Evolutionary conservation across 2,113 vertebrate species (phyloP).

Genomic region (Psammodynastes pulverulentus): DNA sequence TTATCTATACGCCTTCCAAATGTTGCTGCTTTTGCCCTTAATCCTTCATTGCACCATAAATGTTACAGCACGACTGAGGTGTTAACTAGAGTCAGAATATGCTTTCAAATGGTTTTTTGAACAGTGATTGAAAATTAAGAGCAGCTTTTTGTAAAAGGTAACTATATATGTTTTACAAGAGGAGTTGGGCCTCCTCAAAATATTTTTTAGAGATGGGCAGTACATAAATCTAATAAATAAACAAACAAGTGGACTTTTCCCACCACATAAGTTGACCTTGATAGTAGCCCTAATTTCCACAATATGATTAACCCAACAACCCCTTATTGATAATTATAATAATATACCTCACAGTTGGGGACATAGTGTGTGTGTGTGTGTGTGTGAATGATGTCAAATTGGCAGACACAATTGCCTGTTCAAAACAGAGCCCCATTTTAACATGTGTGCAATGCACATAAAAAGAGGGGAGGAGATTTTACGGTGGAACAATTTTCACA

Average conservation of each 20-base stretch:
- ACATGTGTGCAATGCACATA: neutral
- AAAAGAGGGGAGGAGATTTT: neutral
- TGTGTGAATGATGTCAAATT: neutral
- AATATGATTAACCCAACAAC: neutral
- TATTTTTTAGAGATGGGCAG: neutral
- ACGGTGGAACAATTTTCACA: neutral
- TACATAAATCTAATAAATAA: neutral
- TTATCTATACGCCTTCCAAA: constrained; percentile 17
- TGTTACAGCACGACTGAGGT: neutral
- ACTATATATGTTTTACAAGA: neutral
- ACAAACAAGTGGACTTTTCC: neutral
- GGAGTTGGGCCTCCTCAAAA: neutral
- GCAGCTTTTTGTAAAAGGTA: neutral
- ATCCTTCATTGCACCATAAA: constrained; percentile 45
- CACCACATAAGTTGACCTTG: neutral
- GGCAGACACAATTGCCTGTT: neutral
- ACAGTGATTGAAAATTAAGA: neutral
- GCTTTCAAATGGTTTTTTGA: neutral
- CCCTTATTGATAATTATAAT: neutral
- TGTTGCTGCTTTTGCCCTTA: constrained; percentile 2
- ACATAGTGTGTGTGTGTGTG: neutral
- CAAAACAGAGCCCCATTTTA: neutral
- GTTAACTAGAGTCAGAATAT: neutral
- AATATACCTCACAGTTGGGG: neutral
- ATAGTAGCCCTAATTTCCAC: neutral